Percentiles rank a stretch among this genome's conserved stretches.
Evolutionary conservation across 2,113 vertebrate genomes (phyloP).

Genomic region (Ramphastos sulfuratus): DNA sequence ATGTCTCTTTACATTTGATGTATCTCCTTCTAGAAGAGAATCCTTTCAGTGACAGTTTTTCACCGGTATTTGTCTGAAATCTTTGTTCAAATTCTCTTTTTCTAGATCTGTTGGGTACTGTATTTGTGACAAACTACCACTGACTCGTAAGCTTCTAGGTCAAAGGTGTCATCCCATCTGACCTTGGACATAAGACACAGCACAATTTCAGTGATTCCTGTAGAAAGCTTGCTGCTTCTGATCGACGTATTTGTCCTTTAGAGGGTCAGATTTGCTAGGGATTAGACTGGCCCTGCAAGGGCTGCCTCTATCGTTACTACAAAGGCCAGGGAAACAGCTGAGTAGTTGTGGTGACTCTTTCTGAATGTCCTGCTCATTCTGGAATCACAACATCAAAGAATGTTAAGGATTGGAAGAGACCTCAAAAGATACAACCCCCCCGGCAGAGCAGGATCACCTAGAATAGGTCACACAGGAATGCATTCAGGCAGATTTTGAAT

Average conservation of each 20-base stretch:
- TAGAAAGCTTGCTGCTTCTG: background rate
- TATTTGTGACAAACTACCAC: background rate
- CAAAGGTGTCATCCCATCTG: background rate
- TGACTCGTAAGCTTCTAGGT: background rate
- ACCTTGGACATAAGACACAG: background rate
- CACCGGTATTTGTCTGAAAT: background rate
- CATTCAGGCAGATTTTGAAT: too few relatives aligned
- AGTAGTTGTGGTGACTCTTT: background rate
- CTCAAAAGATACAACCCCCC: too few relatives aligned
- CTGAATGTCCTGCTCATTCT: background rate
- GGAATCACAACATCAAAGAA: too few relatives aligned
- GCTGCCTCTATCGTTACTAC: background rate
- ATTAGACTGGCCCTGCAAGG: background rate
- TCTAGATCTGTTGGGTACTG: constrained; percentile 2
- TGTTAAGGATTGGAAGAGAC: too few relatives aligned
- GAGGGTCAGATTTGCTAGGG: background rate
- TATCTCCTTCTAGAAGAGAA: background rate
- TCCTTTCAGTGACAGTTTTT: background rate
- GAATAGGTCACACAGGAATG: too few relatives aligned
- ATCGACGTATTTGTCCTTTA: background rate
- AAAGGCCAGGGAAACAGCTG: background rate
- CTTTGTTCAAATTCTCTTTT: background rate
- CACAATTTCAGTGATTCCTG: background rate
- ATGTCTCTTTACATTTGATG: background rate
- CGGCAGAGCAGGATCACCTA: too few relatives aligned